Evolutionary conservation across 2,888 invertebrate species (phyloP).

Genomic region (Apeira syringaria): DNA sequence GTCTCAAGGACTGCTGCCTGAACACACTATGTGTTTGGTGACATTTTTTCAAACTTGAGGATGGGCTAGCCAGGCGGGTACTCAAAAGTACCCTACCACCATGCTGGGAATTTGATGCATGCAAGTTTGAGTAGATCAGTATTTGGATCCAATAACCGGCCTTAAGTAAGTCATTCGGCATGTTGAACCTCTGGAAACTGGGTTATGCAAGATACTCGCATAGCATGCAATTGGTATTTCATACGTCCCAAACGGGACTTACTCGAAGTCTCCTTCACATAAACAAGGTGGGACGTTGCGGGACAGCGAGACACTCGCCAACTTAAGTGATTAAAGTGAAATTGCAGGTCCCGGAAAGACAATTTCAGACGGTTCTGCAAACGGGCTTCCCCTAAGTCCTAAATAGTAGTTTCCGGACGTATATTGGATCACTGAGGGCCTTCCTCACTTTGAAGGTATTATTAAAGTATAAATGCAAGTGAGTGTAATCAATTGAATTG

Average conservation of each 20-base stretch:
- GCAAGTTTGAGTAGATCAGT: no score
- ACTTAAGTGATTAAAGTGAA: conserved; percentile 31
- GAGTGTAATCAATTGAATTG: no score
- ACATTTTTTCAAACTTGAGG: no score
- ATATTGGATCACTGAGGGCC: conserved; percentile 17
- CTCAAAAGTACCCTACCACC: no score
- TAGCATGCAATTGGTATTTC: conserved; percentile 15
- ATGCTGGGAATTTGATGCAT: no score
- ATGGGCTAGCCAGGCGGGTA: no score
- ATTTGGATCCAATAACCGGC: no score
- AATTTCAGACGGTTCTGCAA: conserved; percentile 17
- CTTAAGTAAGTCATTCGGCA: no score
- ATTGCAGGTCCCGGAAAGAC: conserved; percentile 21
- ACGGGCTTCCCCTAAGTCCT: conserved; percentile 16
- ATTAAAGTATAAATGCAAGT: no score
- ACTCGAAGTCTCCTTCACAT: conserved; percentile 7
- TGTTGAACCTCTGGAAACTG: no score
- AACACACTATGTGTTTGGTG: no score
- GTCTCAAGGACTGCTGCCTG: no score
- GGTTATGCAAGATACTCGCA: conserved; percentile 11
- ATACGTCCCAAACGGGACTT: conserved; percentile 10
- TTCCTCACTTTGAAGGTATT: not conserved
- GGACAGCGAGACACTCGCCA: conserved; percentile 15
- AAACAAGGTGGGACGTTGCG: conserved; percentile 19
- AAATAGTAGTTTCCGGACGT: conserved; percentile 10